Evolutionary conservation across 1,140 invertebrate species (phyloP).

Genomic region (Phortica variegata): DNA sequence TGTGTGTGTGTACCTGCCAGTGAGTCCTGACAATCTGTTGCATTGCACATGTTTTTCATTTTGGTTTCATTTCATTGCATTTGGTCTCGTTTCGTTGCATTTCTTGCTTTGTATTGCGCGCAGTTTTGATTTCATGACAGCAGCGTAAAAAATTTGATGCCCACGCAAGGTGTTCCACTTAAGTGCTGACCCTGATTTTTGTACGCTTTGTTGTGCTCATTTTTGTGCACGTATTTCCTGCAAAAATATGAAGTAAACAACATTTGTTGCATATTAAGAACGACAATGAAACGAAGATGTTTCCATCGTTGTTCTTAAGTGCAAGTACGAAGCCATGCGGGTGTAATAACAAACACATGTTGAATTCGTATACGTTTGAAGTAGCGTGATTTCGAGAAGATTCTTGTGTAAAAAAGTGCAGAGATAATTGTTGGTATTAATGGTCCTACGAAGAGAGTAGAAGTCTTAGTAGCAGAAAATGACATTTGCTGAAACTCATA

Average conservation of each 20-base stretch:
- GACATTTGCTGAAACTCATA: no score
- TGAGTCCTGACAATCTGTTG: constrained; percentile 35
- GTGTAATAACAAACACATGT: no score
- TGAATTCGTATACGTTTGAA: no score
- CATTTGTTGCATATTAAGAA: constrained; percentile 8
- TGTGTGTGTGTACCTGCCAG: not conserved
- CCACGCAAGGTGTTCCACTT: constrained; percentile 42
- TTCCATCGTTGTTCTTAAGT: no score
- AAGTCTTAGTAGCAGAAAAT: no score
- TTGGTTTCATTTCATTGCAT: constrained; percentile 2
- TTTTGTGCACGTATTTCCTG: no score
- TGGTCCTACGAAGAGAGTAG: no score
- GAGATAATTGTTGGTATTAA: no score
- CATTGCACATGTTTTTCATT: constrained; percentile 40
- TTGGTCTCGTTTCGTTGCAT: not conserved
- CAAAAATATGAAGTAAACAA: constrained; percentile 7
- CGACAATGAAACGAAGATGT: no score
- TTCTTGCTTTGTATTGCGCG: constrained; percentile 3
- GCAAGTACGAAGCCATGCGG: no score
- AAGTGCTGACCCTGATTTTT: constrained; percentile 25
- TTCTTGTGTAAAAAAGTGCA: no score
- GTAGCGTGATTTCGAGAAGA: no score
- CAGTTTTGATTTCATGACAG: constrained; percentile 25
- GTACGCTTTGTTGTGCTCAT: not conserved
- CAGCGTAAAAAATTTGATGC: constrained; percentile 31